Conservation (phyloP, 2,113 vertebrate species). For the Microtus richardsoni region DNA sequence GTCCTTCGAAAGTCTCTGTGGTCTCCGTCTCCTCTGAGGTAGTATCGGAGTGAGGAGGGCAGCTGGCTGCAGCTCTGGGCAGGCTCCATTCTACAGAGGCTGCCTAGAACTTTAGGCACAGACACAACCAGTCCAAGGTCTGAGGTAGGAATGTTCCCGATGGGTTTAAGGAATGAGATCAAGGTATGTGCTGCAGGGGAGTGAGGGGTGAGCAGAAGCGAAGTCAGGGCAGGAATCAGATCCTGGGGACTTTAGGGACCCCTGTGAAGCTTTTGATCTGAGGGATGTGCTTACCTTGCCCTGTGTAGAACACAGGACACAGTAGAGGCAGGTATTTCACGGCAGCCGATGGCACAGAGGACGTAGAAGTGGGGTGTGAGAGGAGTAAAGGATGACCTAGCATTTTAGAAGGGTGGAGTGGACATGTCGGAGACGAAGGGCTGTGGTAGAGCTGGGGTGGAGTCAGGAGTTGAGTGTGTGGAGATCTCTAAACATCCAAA, state of each 20-base stretch:
- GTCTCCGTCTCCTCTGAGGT: neutral
- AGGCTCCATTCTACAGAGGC: constrained; percentile 24
- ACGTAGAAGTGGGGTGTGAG: neutral
- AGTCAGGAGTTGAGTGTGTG: neutral
- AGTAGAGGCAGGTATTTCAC: neutral
- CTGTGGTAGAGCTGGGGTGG: neutral
- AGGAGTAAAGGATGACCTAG: neutral
- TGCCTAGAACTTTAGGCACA: neutral
- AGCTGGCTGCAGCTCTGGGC: neutral
- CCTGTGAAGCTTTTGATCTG: neutral
- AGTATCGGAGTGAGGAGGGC: neutral
- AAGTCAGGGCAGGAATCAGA: neutral
- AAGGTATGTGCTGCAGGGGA: neutral
- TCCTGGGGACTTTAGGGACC: too few species aligned
- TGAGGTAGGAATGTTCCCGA: neutral
- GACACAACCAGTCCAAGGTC: neutral
- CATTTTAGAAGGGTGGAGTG: neutral
- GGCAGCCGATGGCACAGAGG: neutral
- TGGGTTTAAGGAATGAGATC: neutral
- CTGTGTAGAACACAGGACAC: neutral
- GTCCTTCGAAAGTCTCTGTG: neutral
- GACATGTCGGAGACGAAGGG: neutral
- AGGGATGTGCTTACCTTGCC: neutral
- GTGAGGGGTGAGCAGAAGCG: neutral
- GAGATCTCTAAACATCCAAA: neutral